Evolutionary conservation across 2,797 vertebrate genomes (phyloP).

Genomic region (Adrianichthys oophorus): DNA sequence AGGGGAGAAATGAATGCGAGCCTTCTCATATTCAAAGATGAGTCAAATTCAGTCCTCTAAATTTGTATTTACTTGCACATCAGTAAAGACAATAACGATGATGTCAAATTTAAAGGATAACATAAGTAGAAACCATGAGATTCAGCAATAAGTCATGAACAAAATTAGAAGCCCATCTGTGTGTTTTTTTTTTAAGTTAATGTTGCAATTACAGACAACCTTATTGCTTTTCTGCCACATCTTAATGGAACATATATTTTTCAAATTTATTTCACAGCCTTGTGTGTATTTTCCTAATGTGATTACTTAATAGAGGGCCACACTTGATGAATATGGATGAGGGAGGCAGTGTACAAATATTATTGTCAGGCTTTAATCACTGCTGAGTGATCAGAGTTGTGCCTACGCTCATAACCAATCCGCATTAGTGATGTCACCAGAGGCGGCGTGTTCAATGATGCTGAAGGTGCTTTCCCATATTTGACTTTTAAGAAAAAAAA

Average conservation of each 20-base stretch:
- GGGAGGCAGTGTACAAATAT: slow-evolving; percentile 52
- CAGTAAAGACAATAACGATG: slow-evolving; percentile 27
- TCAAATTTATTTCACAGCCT: slow-evolving; percentile 38
- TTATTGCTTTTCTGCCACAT: slow-evolving; percentile 42
- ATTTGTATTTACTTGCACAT: slow-evolving; percentile 23
- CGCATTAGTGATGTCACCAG: slow-evolving; percentile 53
- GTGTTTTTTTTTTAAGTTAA: slow-evolving; percentile 1
- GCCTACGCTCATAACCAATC: slow-evolving; percentile 49
- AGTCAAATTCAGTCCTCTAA: slow-evolving; percentile 49
- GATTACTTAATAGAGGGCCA: slow-evolving; percentile 59
- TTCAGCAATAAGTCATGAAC: not conserved
- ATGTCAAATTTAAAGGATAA: not conserved
- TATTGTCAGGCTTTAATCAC: slow-evolving; percentile 68
- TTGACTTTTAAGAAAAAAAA: slow-evolving; percentile 7
- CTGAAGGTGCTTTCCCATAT: slow-evolving; percentile 15
- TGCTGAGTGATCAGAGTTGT: slow-evolving; percentile 58
- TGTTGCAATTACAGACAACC: slow-evolving; percentile 17
- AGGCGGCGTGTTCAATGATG: slow-evolving; percentile 10
- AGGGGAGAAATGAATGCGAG: slow-evolving; percentile 23
- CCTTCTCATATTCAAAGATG: slow-evolving; percentile 45
- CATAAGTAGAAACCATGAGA: not conserved
- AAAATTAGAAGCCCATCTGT: slow-evolving; percentile 1
- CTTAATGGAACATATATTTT: slow-evolving; percentile 34
- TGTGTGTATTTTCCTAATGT: slow-evolving; percentile 41
- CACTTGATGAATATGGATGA: slow-evolving; percentile 60